These are phyloP conservation scores for Panurus biarmicus DNA, from an alignment of 2,113 vertebrate genomes.

Conservation along the genomic window DNA sequence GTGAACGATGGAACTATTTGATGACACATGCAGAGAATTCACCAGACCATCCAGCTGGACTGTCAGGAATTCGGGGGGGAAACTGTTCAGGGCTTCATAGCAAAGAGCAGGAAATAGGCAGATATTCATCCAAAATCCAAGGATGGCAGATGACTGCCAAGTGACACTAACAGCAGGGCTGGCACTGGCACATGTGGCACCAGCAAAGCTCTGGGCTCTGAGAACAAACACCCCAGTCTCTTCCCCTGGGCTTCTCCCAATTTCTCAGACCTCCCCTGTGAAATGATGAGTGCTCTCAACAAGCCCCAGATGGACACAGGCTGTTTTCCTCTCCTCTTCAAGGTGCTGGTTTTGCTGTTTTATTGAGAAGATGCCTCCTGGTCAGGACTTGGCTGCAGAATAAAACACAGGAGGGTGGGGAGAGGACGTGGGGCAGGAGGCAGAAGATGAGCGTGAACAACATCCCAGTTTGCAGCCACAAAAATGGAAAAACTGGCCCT, in stretches of 20 bases:
- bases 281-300: neutral
- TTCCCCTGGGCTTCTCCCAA: neutral
- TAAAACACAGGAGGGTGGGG: neutral
- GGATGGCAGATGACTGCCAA: neutral
- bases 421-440: neutral
- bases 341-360: neutral
- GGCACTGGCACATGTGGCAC: neutral
- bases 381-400: neutral
- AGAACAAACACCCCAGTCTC: neutral
- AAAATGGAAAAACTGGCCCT: neutral
- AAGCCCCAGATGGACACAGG: neutral
- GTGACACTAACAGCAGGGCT: neutral
- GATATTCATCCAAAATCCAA: neutral
- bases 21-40: accelerated
- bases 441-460: neutral
- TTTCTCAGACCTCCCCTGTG: neutral
- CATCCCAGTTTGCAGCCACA: neutral
- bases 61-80: neutral
- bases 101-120: neutral
- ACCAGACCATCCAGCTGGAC: neutral
- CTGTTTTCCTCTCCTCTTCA: neutral
- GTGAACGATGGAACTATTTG: neutral
- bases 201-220: neutral
- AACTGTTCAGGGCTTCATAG: neutral
- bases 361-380: neutral